Conservation (phyloP, 2,888 invertebrate species). For the Clostera curtula region DNA sequence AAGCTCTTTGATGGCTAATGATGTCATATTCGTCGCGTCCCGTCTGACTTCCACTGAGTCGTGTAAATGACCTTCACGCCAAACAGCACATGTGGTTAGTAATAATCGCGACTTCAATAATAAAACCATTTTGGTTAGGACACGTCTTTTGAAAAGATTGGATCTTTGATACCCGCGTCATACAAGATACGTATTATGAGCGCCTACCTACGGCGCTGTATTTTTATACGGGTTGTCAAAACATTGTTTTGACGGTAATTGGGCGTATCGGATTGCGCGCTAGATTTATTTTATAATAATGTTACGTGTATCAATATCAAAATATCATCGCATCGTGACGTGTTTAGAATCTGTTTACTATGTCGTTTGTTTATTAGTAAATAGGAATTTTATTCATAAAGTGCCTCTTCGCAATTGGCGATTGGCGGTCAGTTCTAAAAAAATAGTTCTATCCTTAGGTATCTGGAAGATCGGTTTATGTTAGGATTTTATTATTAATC, state of each 20-base stretch:
- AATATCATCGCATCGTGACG: too few relatives aligned
- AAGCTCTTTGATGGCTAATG: constrained; percentile 31
- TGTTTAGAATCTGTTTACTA: too few relatives aligned
- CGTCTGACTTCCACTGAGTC: constrained; percentile 36
- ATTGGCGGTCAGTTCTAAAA: too few relatives aligned
- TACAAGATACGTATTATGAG: not conserved
- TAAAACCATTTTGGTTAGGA: constrained; percentile 9
- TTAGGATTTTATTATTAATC: too few relatives aligned
- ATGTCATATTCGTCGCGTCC: constrained; percentile 40
- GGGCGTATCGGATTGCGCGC: constrained; percentile 3
- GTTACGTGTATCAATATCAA: too few relatives aligned
- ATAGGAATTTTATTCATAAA: too few relatives aligned
- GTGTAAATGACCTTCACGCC: constrained; percentile 43
- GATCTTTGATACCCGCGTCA: not conserved
- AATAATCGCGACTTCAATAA: constrained; percentile 24
- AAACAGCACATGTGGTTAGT: constrained; percentile 38
- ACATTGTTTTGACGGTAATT: constrained; percentile 4
- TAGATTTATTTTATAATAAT: too few relatives aligned
- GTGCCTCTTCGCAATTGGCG: too few relatives aligned
- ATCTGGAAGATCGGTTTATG: too few relatives aligned
- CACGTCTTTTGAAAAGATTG: constrained; percentile 1
- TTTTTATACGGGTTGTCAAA: constrained; percentile 5
- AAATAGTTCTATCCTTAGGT: too few relatives aligned
- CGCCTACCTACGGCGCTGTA: not conserved
- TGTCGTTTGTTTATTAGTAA: too few relatives aligned